These are phyloP conservation scores for Scolopax mira DNA, from an alignment of 2,113 vertebrate genomes.

Conservation along the genomic window DNA sequence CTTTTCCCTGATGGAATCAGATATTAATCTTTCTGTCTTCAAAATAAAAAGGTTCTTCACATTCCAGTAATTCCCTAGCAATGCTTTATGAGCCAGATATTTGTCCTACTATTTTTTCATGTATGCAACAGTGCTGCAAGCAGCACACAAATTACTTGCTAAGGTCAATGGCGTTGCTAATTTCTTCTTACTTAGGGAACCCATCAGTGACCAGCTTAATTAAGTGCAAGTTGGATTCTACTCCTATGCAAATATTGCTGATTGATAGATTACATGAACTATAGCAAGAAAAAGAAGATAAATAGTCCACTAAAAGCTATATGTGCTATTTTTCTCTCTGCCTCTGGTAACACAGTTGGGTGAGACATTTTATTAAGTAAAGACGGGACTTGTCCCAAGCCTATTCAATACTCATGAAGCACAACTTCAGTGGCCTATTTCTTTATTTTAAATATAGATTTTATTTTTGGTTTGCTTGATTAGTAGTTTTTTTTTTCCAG, in stretches of 20 bases:
- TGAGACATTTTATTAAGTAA: neutral
- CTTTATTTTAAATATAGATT: neutral
- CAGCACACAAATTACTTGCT: neutral
- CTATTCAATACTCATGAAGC: neutral
- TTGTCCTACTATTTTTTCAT: neutral
- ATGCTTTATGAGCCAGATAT: slow-evolving; percentile 27
- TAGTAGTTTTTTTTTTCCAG: neutral
- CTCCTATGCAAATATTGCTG: neutral
- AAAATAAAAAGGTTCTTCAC: neutral
- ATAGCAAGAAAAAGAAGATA: neutral
- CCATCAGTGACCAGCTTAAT: neutral
- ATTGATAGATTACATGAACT: neutral
- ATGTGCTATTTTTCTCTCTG: neutral
- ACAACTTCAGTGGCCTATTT: neutral
- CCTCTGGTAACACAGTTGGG: neutral
- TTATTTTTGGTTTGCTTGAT: neutral
- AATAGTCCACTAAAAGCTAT: neutral
- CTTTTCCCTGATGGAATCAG: neutral
- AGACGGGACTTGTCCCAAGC: neutral
- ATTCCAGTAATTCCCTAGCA: neutral
- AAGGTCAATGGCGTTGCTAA: neutral
- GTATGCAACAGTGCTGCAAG: neutral
- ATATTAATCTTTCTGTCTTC: slow-evolving; percentile 22
- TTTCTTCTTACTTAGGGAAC: slow-evolving; percentile 13
- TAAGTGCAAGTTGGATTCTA: neutral